Evolutionary conservation across 2,888 invertebrate genomes (phyloP), one percentile per base, ranked within the genome.

Genomic region (Protonemura montana): DNA sequence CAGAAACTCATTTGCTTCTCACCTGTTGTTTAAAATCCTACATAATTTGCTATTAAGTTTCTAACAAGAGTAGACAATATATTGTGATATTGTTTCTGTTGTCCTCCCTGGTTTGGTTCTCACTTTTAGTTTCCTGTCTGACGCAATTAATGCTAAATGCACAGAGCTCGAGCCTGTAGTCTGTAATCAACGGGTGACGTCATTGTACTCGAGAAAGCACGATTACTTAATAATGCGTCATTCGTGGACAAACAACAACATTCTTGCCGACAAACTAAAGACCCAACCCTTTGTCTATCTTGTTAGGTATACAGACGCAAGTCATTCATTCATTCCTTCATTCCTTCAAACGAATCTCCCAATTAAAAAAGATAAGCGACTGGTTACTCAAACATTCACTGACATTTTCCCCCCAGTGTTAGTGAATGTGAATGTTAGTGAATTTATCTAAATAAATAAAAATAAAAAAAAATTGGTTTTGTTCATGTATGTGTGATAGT

Each of bases 141-240:
- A 2, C 59, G 59, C 21, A 59, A 59, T 59, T 59, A 59, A 59
- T 59, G 21, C 59, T 59, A 16, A 59, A 59, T 59, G 21, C 59
- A 59, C 59, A 13, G 59, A 59, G 13, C 13, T 59, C 1, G 59
- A 13, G 59, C 7, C 59, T 59, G 16, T 21, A 59, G 59, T 59
- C 21, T 59, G 59, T 59, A 59, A 59, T 59, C 59, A 59, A 59
- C 59, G 59, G 21, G 21, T 59, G 59, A 59, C 59, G 59, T 59
- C 59, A 59, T 3, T 21, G 35, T 13, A 59, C 59, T 21, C 59
- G 59, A 59, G 59, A 59, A 59, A 59, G 59, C 59, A 59, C 59
- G 59, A 59, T 59, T 59, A 59, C 59, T 59, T 59, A 59, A 59
- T 59, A 59, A 59, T 59, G 59, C 59, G 59, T 59, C 59, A 59